Base-by-base conservation (phyloP, 2,888 invertebrate genomes). In the Hofmannophila pseudospretella region DNA sequence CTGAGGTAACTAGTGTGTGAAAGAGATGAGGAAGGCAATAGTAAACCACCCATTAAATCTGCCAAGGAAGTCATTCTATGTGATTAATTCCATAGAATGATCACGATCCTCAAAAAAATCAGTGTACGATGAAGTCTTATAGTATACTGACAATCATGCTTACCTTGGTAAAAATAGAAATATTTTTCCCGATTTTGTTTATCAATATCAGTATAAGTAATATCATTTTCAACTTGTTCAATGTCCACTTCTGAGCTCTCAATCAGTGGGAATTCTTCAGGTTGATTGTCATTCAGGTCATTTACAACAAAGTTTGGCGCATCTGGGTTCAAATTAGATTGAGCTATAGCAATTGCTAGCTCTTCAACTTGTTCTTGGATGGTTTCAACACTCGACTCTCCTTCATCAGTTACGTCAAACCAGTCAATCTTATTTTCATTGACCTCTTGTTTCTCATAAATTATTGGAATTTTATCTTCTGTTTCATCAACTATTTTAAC, bases 131-230 rank as follows among this genome's bases (percentile, higher is more conserved):
- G n/a, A n/a, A n/a, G n/a, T n/a, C n/a, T n/a, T n/a, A n/a, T n/a
- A n/a, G n/a, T n/a, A n/a, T n/a, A n/a, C n/a, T n/a, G n/a, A n/a
- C n/a, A n/a, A n/a, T n/a, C n/a, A n/a, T 23, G 8, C 8, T 2
- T 79, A 94, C 94, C 93, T 91, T 95, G 95, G 75, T 95, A 95
- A 68, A 95, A 95, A 67, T 93, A 94, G 67, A 91, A 92, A 60
- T 89, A 90, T 77, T 91, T 92, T 1, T 81, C 72, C 45, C 74
- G 75, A 53, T 82, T 84, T 34, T 74, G 67, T 51, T 77, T 80
- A 45, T 84, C 81, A 61, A 72, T 57, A 41, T 77, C 70, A 44
- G 65, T 67, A 43, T 74, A 45, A 39, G 50, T 36, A 42, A 53
- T 49, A 39, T 59, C 58, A 23, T 71, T 67, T 42, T 59, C 57